A percentile compares a stretch with the other conserved stretches of the same genome.
phyloP scores from a whole-genome alignment of 2,797 vertebrate species.

The Loriculus beryllinus region DNA sequence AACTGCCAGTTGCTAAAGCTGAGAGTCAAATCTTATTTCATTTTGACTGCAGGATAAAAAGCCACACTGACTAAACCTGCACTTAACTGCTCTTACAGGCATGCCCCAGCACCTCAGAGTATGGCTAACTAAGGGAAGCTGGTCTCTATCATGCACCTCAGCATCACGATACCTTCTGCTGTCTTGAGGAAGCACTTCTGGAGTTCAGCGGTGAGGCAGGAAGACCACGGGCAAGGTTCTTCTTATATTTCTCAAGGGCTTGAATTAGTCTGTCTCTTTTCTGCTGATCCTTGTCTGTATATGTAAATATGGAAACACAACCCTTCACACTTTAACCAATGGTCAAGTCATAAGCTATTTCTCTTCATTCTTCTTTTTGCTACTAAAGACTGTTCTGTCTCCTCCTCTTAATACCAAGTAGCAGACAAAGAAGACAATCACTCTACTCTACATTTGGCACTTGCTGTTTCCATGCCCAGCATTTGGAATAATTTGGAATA shows the following conservation, averaged over 20 bases:
- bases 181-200: slow-evolving; percentile 32
- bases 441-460: neutral
- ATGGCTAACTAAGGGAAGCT: neutral
- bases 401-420: neutral
- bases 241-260: slow-evolving; percentile 45
- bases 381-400: neutral
- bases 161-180: slow-evolving; percentile 25
- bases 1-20: neutral
- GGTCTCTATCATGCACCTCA: fast-evolving
- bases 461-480: neutral
- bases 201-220: neutral
- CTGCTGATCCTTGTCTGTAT: slow-evolving; percentile 65
- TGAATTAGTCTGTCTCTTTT: slow-evolving; percentile 62
- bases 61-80: neutral
- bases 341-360: neutral
- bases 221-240: neutral
- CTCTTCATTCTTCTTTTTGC: neutral
- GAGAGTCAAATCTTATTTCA: neutral
- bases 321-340: neutral
- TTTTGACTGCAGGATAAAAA: neutral
- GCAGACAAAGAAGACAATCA: neutral
- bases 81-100: neutral
- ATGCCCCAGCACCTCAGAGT: neutral
- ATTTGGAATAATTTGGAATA: neutral
- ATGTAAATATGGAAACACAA: neutral